Evolutionary conservation across 2,888 invertebrate species (phyloP), one percentile per base, ranked within the genome.

Genomic region (Chironomus tentans): DNA sequence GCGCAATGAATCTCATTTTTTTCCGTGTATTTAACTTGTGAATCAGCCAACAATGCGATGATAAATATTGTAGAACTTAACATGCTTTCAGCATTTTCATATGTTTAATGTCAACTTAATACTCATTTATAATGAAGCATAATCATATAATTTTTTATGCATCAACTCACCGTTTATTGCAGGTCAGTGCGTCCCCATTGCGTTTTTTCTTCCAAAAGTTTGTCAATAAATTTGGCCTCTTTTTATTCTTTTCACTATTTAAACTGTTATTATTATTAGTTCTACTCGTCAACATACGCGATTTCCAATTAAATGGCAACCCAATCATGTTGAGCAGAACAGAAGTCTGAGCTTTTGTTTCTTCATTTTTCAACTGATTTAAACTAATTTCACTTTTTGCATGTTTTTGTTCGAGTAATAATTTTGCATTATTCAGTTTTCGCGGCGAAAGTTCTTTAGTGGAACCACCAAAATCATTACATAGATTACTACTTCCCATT

Each of bases 311-410:
- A 7, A 74, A 74, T 5, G 65, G 74, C 6, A 65, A 47, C 2
- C 18, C 62, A 22, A 74, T 47, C 18, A 74, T 15, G 65, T 74
- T 74, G 12, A 74, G 15, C 7, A 72, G 38, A 18, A 62, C 28
- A 7, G 65, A 73, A 38, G 38, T 38, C 2, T 38, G 38, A 10
- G 38, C 38, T 38, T 38, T 38, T 7, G 38, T 4, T 46, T 62
- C 18, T 46, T 73, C 46, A 13, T 74, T 15, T 22, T 74, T 68
- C 15, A 68, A 48, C n/a, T 22, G 38, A 48, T 74, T 68, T 15
- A 74, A 74, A 74, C 68, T 74, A n/a, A 68, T 22, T 74, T 74
- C 74, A 74, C 74, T 74, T 68, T 24, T 65, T 15, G 47, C 47
- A 5, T 22, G 48, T 24, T 74, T 74, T 6, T 24, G 7, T 21